phyloP scores from a whole-genome alignment of 2,888 invertebrate genomes.

The Herminia tarsipennalis region DNA sequence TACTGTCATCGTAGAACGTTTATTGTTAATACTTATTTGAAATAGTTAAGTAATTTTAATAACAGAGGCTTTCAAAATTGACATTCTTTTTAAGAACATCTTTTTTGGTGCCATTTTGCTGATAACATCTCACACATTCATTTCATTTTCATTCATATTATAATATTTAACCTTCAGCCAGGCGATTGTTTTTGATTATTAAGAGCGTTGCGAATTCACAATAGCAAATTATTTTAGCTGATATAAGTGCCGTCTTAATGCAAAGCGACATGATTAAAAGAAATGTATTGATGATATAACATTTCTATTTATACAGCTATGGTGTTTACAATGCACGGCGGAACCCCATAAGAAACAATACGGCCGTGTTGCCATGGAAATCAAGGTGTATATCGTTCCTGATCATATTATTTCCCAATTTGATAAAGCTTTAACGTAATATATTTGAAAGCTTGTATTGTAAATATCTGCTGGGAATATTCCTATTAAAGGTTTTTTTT shows the following conservation, averaged over 20 bases:
- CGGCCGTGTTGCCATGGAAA: conserved; percentile 52
- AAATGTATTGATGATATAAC: conserved; percentile 24
- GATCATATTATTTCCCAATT: conserved; percentile 20
- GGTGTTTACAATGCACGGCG: conserved; percentile 47
- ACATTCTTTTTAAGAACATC: too few relatives aligned
- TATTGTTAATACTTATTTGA: too few relatives aligned
- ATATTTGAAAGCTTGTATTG: too few relatives aligned
- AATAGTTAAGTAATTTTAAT: too few relatives aligned
- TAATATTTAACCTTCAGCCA: conserved; percentile 1
- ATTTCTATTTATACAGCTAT: conserved; percentile 62
- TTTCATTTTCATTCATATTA: not conserved
- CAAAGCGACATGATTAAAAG: conserved; percentile 28
- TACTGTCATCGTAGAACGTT: too few relatives aligned
- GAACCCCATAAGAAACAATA: conserved; percentile 68
- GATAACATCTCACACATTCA: too few relatives aligned
- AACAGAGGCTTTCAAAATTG: too few relatives aligned
- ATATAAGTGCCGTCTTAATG: conserved; percentile 22
- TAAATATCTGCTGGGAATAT: too few relatives aligned
- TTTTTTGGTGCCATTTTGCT: too few relatives aligned
- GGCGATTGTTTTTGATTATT: conserved; percentile 24
- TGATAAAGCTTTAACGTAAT: too few relatives aligned
- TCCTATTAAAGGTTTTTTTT: too few relatives aligned
- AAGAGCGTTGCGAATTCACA: conserved; percentile 24
- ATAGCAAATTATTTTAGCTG: conserved; percentile 1
- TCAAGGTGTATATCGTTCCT: conserved; percentile 71